These are phyloP conservation scores for Sternarchorhynchus goeldii DNA, from an alignment of 2,797 vertebrate genomes.

Conservation along the genomic window DNA sequence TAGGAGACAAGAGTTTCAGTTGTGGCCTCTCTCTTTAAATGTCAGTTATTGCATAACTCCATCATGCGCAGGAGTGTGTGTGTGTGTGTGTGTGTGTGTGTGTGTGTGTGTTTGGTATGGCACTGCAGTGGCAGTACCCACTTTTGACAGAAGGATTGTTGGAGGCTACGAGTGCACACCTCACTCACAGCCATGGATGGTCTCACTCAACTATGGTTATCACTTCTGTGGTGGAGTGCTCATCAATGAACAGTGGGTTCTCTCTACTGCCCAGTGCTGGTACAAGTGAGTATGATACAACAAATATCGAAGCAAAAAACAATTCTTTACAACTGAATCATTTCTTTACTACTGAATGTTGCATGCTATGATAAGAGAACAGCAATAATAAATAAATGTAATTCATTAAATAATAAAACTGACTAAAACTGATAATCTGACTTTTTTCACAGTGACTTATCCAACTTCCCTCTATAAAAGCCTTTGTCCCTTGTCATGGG, in stretches of 20 bases:
- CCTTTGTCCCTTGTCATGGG: too few relatives aligned
- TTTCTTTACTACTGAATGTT: too few relatives aligned
- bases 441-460: too few relatives aligned
- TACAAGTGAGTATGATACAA: conserved; percentile 68
- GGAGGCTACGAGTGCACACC: conserved; percentile 68
- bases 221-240: conserved; percentile 76
- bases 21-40: too few relatives aligned
- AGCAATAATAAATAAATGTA: too few relatives aligned
- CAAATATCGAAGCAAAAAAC: not conserved
- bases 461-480: too few relatives aligned
- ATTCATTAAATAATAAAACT: too few relatives aligned
- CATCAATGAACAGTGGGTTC: conserved; percentile 72
- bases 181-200: conserved; percentile 73
- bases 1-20: too few relatives aligned
- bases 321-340: conserved; percentile 4
- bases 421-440: too few relatives aligned
- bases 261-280: conserved; percentile 79
- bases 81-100: not conserved
- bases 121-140: conserved; percentile 66
- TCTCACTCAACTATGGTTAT: conserved; percentile 72
- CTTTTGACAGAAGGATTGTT: conserved; percentile 67
- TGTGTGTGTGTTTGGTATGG: not conserved
- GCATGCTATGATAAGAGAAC: too few relatives aligned
- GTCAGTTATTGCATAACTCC: not conserved
- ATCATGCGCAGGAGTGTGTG: not conserved